These are phyloP conservation scores for Yasuhikotakia modesta DNA, from an alignment of 2,797 vertebrate species.

Conservation along the genomic window DNA sequence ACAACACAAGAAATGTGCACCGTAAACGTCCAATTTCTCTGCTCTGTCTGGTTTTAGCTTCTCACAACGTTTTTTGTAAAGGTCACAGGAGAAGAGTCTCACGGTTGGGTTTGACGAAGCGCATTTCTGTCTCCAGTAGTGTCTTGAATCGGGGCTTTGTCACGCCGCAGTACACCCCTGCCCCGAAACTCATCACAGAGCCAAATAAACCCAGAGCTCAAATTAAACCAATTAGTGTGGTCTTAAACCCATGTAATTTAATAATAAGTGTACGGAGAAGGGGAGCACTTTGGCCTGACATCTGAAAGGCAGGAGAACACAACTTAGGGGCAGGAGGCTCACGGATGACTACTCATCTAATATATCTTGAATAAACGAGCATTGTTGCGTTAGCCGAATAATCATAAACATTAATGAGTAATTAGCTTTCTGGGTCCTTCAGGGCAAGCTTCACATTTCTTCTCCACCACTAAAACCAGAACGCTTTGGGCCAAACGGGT, in stretches of 20 bases:
- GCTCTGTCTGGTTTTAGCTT: not conserved
- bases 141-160: conserved; percentile 53
- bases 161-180: conserved; percentile 42
- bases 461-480: conserved; percentile 63
- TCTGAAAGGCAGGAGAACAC: conserved; percentile 68
- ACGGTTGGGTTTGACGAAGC: not conserved
- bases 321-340: conserved; percentile 58
- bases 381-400: conserved; percentile 69
- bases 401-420: conserved; percentile 77
- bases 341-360: conserved; percentile 73
- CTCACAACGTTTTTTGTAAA: not conserved
- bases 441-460: conserved; percentile 68
- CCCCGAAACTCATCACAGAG: conserved; percentile 55
- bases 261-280: conserved; percentile 71
- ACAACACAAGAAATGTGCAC: conserved; percentile 12
- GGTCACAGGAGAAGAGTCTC: conserved; percentile 1
- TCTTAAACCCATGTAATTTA: conserved; percentile 71
- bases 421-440: conserved; percentile 69
- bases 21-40: not conserved
- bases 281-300: conserved; percentile 65
- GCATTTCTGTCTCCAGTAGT: conserved; percentile 18
- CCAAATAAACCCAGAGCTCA: conserved; percentile 56
- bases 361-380: conserved; percentile 67
- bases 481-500: conserved; percentile 74
- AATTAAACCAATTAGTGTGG: conserved; percentile 71